Evolutionary conservation across 2,888 invertebrate genomes (phyloP).

Genomic region (Machimus rusticus): DNA sequence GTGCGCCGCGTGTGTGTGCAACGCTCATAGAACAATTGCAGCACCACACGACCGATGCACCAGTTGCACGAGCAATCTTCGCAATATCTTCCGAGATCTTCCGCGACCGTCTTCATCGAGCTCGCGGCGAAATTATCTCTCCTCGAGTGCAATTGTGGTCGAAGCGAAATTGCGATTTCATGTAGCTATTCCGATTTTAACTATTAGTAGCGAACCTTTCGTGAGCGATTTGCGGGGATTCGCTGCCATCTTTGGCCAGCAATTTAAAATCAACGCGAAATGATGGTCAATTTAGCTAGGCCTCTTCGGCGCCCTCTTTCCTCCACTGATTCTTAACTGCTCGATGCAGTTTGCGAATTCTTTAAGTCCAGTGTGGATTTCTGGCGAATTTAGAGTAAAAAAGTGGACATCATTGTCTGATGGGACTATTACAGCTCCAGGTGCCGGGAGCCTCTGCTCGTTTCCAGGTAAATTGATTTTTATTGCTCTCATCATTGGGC

Average conservation of each 20-base stretch:
- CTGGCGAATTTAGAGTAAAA: neutral
- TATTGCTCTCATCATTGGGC: neutral
- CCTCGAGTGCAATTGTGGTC: neutral
- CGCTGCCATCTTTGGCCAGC: slow-evolving; percentile 5
- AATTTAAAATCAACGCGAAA: slow-evolving; percentile 18
- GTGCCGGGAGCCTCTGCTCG: neutral
- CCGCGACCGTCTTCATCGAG: neutral
- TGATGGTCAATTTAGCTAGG: slow-evolving; percentile 24
- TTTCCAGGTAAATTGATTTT: neutral
- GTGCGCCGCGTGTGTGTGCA: neutral
- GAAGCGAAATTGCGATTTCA: slow-evolving; percentile 26
- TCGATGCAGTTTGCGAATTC: neutral
- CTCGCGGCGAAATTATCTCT: neutral
- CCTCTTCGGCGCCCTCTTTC: neutral
- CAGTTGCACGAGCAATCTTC: neutral
- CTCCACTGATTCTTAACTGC: neutral
- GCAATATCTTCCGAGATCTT: neutral
- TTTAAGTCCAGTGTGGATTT: neutral
- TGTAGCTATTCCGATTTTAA: slow-evolving; percentile 18
- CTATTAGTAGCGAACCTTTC: slow-evolving; percentile 6
- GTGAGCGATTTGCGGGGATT: neutral
- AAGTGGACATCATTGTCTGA: neutral
- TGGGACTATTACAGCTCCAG: neutral
- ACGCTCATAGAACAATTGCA: slow-evolving; percentile 12
- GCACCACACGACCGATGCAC: neutral